Conservation (phyloP, 2,888 invertebrate species). For the Drosophila mimetica region DNA sequence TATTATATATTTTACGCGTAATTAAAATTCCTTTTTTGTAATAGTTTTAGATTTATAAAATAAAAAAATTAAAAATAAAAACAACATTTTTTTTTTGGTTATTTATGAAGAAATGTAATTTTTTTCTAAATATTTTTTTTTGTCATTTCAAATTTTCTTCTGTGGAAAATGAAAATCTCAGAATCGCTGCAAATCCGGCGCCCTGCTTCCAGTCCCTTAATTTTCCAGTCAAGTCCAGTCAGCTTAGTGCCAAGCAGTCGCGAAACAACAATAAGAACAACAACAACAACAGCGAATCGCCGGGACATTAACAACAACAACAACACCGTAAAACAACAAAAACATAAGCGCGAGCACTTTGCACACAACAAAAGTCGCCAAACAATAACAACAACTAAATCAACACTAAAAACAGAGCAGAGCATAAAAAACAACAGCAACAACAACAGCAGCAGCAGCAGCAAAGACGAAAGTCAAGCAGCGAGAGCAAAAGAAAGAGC, state of each 20-base stretch:
- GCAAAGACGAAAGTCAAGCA: not conserved
- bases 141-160: no score
- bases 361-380: conserved; percentile 41
- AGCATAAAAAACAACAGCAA: conserved; percentile 15
- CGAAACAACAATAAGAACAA: conserved; percentile 25
- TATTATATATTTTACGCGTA: no score
- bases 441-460: conserved; percentile 11
- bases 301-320: conserved; percentile 11
- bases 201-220: conserved; percentile 30
- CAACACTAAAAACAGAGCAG: conserved; percentile 42
- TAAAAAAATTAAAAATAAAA: no score
- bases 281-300: conserved; percentile 7
- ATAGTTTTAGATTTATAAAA: no score
- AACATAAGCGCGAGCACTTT: conserved; percentile 32
- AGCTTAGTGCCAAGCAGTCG: conserved; percentile 38
- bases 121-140: no score
- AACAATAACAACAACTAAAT: conserved; percentile 51
- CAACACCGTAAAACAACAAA: conserved; percentile 7
- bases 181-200: not conserved
- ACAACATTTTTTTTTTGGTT: no score
- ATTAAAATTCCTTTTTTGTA: no score
- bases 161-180: conserved; percentile 9
- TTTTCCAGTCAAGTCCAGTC: conserved; percentile 26
- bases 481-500: not conserved
- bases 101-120: no score